Base-by-base conservation (phyloP, 2,797 vertebrate genomes). In the Capromys pilorides region DNA sequence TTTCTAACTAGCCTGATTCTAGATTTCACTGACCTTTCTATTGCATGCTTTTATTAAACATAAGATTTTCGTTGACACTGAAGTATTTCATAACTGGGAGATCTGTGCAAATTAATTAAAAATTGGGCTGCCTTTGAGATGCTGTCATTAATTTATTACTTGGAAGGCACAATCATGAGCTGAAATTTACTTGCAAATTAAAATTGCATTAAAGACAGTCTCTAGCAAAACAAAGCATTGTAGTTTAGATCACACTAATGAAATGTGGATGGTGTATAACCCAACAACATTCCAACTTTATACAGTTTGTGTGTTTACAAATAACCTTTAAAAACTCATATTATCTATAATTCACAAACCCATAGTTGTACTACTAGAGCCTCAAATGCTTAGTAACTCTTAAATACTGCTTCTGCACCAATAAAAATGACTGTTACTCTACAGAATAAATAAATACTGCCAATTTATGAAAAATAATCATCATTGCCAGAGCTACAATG, bases 151-250 rank as follows among this genome's bases (percentile, higher is more conserved):
- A 39, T 36, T 86, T 71, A 86, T 71, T 59, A 79, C 31, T 21
- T 86, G 19, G 11, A 81, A 79, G 81, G 22, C 31, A 36, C n/a
- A 49, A 67, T 80, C 59, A 62, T 67, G 31, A 84, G 7, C 62
- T 79, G 19, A 88, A 69, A 69, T 49, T 91, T 84, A 77, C 31
- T 84, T 92, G 86, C 41, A 94, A 91, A 80, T 78, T 24, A 89
- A 45, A 77, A 31, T 84, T 87, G 14, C 36, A 31, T 61, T 45
- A 77, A 77, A 61, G 62, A 62, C 41, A 79, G 5, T 61, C 1
- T 61, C 16, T 75, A 82, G 31, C 28, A 49, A 93, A 91, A 73
- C 16, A 22, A 81, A 73, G 5, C 41, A 16, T 57, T 89, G 41
- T 81, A 36, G 12, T 61, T 79, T 61, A 87, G 28, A 80, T 41